phyloP scores from a whole-genome alignment of 2,888 invertebrate species.

The Catocala nupta region DNA sequence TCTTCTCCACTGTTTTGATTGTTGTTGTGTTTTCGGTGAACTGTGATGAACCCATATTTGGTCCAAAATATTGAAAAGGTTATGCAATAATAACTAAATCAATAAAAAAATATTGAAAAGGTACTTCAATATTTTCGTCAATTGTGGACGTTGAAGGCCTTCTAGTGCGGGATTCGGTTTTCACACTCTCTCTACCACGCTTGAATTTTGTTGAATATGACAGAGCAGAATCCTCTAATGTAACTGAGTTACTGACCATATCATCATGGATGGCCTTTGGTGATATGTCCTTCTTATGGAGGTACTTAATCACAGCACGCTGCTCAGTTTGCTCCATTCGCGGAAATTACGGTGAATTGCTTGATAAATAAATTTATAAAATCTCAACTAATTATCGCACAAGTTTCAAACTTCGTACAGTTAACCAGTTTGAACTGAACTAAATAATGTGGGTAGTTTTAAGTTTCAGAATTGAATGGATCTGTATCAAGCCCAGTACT shows the following conservation, averaged over 20 bases:
- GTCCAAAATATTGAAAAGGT: too few species aligned
- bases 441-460: constrained; percentile 3
- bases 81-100: constrained; percentile 42
- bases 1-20: too few species aligned
- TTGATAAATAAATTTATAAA: neutral
- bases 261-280: too few species aligned
- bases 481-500: too few species aligned
- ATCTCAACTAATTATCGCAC: neutral
- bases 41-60: too few species aligned
- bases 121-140: neutral
- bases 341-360: constrained; percentile 3
- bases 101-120: neutral
- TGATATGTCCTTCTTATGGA: neutral
- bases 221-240: too few species aligned
- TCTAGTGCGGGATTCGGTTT: too few species aligned
- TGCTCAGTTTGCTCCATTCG: constrained; percentile 3
- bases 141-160: too few species aligned
- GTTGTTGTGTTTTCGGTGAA: too few species aligned
- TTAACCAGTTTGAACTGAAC: constrained; percentile 5
- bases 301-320: constrained; percentile 2
- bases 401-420: constrained; percentile 1
- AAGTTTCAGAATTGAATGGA: neutral
- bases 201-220: too few species aligned
- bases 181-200: too few species aligned
- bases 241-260: too few species aligned